Evolutionary conservation across 2,113 vertebrate species (phyloP), one percentile per base, ranked within the genome.

Genomic region (Trinectes maculatus): DNA sequence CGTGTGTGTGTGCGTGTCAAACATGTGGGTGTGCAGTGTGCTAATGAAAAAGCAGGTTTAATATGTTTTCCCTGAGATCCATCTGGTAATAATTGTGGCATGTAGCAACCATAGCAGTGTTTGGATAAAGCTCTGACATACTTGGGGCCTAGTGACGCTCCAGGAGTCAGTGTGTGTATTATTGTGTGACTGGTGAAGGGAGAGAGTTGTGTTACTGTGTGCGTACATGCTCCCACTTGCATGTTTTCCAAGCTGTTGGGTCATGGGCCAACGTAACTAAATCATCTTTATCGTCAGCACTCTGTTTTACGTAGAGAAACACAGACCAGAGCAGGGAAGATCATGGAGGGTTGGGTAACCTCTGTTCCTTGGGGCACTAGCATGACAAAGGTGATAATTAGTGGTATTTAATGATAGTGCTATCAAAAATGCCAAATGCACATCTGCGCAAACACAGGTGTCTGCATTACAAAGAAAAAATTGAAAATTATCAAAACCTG

Each of bases 11-110:
- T 39, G 31, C 39, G n/a, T 0, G 11, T 53, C 80, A 69, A 61
- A 43, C 46, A 57, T 65, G 60, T 74, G 71, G 53, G 52, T 70
- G 75, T 36, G 43, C 70, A 55, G 51, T 62, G 26, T 39, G 44
- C 66, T 87, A 88, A 87, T 86, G 85, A 89, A 88, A 89, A 86
- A 80, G 81, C 76, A 85, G 78, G 36, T 61, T 74, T 85, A 83
- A 88, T 89, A 84, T 81, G 70, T 85, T 81, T 84, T 88, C 83
- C 74, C 67, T 1, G 13, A 61, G 66, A n/a, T 85, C 84, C 87
- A 91, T 91, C 88, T 91, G 90, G 89, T 86, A 89, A 89, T 91
- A 90, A 91, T 91, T 87, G 85, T 37, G 78, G 74, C 78, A 88
- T 90, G 84, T 88, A 90, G 90, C 87, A 90, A 91, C 88, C 71